These are phyloP conservation scores for Lamprologus ornatipinnis DNA, from an alignment of 2,113 vertebrate genomes.

Conservation along the genomic window DNA sequence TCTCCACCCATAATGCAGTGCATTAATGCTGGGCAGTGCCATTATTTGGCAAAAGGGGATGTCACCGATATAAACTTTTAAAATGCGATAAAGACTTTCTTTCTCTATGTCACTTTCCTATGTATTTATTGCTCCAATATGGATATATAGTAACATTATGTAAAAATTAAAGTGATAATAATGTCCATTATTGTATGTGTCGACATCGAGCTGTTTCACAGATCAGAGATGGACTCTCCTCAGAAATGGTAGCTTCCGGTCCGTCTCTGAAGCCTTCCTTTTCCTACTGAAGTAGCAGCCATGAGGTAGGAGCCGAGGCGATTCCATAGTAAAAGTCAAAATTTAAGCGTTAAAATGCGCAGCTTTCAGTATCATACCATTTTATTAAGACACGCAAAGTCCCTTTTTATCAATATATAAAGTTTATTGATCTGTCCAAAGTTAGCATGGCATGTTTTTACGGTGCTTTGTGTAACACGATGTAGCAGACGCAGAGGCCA, in stretches of 20 bases:
- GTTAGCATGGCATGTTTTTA: not conserved
- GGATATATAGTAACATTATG: accelerated
- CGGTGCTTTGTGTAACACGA: not conserved
- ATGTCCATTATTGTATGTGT: accelerated
- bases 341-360: not conserved
- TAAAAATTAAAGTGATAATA: not conserved
- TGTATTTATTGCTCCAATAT: accelerated
- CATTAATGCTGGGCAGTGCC: not conserved
- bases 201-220: not conserved
- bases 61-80: not conserved
- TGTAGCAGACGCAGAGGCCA: constrained; percentile 40
- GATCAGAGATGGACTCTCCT: constrained; percentile 38
- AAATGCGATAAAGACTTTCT: not conserved
- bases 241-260: constrained; percentile 60
- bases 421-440: accelerated
- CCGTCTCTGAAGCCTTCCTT: constrained; percentile 49
- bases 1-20: constrained; percentile 49
- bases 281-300: constrained; percentile 70
- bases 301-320: constrained; percentile 64
- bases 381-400: accelerated
- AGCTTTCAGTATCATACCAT: accelerated
- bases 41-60: not conserved
- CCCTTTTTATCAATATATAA: accelerated
- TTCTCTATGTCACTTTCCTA: accelerated
- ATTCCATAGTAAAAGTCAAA: not conserved